Base-by-base conservation (phyloP, 2,888 invertebrate species). In the Conchocele bisecta region DNA sequence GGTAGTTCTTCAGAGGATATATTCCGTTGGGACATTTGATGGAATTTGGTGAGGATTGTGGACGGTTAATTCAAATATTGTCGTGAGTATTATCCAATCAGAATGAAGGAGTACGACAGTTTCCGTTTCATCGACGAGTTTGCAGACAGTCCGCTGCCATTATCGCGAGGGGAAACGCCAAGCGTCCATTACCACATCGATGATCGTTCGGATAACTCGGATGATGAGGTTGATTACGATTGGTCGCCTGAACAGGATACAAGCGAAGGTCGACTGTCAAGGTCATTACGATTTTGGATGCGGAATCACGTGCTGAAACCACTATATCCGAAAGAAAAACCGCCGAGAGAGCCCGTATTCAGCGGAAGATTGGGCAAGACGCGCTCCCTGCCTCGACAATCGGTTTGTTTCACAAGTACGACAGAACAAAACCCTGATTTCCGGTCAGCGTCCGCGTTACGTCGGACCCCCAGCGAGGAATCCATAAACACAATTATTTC, bases 271-370 rank as follows among this genome's bases (percentile, higher is more conserved):
- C 60, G 83, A 11, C 37, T 86, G 20, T 84, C 85, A 3, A 51
- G 82, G 7, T 70, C 81, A 6, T 61, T 86, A 35, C 82, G 83
- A 31, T 58, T 76, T 20, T 86, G 86, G 86, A 84, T 83, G 86
- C 70, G 80, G 0, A 78, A 82, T 33, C 83, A 86, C 51, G 64
- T 58, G 3, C 77, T 82, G 48, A 68, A 42, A 0, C 66, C 64
- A 7, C 57, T 85, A 6, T 75, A 80, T 24, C 85, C 83, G 1
- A 72, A 72, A 26, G 79, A 78, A 11, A 79, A 77, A 54, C 67
- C 78, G 0, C 64, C 75, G 0, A 59, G 59, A 7, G 77, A 85
- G 53, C 85, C 84, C 3, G 72, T 85, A 20, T 87, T 81, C 58
- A 86, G 82, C 46, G 86, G 83, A 2, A 67, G 79, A 41, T 71